These are phyloP conservation scores for Operophtera brumata DNA, from an alignment of 2,888 invertebrate genomes.

Conservation along the genomic window DNA sequence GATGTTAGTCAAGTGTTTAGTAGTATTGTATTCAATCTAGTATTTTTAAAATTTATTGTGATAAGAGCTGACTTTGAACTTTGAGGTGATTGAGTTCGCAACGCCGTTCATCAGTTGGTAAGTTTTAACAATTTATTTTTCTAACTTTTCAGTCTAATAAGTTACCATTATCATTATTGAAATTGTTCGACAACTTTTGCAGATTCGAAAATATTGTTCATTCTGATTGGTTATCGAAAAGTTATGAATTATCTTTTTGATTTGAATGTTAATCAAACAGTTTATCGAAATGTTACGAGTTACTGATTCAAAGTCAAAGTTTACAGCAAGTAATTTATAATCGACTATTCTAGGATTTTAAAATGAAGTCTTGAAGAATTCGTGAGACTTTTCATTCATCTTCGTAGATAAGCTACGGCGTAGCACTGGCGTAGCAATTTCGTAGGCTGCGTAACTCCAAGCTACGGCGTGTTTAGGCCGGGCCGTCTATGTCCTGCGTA, in stretches of 20 bases:
- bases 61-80: conserved; percentile 15
- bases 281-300: neutral
- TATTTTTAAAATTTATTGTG: conserved; percentile 15
- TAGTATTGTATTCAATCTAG: conserved; percentile 41
- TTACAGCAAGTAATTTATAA: neutral
- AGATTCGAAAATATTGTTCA: conserved; percentile 17
- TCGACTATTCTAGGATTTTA: neutral
- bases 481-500: neutral
- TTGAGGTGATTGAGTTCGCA: conserved; percentile 11
- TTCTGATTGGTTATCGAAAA: conserved; percentile 16
- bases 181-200: conserved; percentile 17
- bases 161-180: conserved; percentile 10
- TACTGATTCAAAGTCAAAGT: neutral
- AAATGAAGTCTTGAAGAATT: too few relatives aligned
- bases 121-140: conserved; percentile 18
- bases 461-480: conserved; percentile 2
- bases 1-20: conserved; percentile 40
- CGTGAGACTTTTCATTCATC: neutral
- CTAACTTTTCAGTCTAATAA: conserved; percentile 5
- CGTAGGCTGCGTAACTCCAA: neutral
- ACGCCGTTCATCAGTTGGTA: conserved; percentile 22
- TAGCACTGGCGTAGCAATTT: conserved; percentile 9
- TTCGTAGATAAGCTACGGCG: conserved; percentile 13
- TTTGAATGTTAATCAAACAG: conserved; percentile 4
- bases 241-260: conserved; percentile 17